Evolutionary conservation across 2,888 invertebrate species (phyloP).

Genomic region (Agrochola litura): DNA sequence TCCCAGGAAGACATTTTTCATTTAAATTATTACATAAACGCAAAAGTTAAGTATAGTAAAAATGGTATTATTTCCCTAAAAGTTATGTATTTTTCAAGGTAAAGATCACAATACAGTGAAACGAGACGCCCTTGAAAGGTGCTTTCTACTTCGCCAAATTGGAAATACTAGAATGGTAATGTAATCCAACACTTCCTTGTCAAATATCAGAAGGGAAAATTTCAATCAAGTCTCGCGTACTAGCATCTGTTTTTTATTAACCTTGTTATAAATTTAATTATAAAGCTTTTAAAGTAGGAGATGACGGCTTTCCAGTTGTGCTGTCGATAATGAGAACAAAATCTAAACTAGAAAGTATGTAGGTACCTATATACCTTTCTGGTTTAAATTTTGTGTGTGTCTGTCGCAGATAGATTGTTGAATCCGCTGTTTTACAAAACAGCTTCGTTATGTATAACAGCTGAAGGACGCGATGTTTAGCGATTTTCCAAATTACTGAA

Average conservation of each 20-base stretch:
- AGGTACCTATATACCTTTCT: too few relatives aligned
- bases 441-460: too few relatives aligned
- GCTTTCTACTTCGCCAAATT: conserved; percentile 47
- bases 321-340: background rate
- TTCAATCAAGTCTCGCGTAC: conserved; percentile 7
- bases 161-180: conserved; percentile 49
- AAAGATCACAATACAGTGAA: conserved; percentile 1
- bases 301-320: background rate
- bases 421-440: too few relatives aligned
- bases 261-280: conserved; percentile 13
- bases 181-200: conserved; percentile 37
- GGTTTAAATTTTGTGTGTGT: too few relatives aligned
- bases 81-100: background rate
- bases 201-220: conserved; percentile 22
- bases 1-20: background rate
- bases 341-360: too few relatives aligned
- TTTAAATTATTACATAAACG: too few relatives aligned
- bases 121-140: conserved; percentile 13
- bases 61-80: background rate
- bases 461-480: too few relatives aligned
- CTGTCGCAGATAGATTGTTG: too few relatives aligned
- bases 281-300: background rate
- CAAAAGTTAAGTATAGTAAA: background rate
- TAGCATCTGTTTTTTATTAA: conserved; percentile 18
- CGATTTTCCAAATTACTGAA: too few relatives aligned